A percentile compares a stretch with the other conserved stretches of the same genome.
Conservation (phyloP, 1,140 invertebrate genomes). For the Carposina sasakii region DNA sequence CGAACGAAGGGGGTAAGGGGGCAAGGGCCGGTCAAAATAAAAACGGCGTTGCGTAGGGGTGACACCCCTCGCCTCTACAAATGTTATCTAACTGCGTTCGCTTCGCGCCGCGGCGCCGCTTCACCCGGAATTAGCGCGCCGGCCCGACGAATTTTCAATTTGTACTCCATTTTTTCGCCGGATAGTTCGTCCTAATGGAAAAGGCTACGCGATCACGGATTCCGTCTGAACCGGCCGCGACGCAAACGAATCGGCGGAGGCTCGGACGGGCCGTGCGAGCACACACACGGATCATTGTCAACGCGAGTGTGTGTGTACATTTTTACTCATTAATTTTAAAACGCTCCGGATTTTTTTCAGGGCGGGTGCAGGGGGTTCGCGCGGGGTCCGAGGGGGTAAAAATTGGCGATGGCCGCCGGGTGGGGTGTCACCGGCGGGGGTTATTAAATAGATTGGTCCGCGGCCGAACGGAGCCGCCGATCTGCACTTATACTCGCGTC, state of each 20-base stretch:
- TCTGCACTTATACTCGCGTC: slow-evolving; percentile 72
- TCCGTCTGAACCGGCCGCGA: slow-evolving; percentile 24
- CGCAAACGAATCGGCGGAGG: slow-evolving; percentile 8
- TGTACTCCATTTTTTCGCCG: slow-evolving; percentile 62
- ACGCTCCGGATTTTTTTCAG: slow-evolving; percentile 73
- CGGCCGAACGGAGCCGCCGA: slow-evolving; percentile 69
- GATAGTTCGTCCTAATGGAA: slow-evolving; percentile 62
- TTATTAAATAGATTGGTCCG: slow-evolving; percentile 74
- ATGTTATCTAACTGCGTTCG: slow-evolving; percentile 72
- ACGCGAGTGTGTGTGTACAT: slow-evolving; percentile 63
- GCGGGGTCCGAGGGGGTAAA: slow-evolving; percentile 48
- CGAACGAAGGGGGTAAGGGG: slow-evolving; percentile 65
- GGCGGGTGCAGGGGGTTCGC: slow-evolving; percentile 61
- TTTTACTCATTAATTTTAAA: slow-evolving; percentile 76
- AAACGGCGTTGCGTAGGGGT: slow-evolving; percentile 70
- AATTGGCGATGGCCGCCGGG: slow-evolving; percentile 71
- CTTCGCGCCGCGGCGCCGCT: slow-evolving; percentile 52
- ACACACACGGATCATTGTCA: slow-evolving; percentile 48
- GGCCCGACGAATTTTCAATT: slow-evolving; percentile 65
- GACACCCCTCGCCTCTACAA: slow-evolving; percentile 65
- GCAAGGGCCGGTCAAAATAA: slow-evolving; percentile 71
- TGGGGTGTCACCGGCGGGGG: slow-evolving; percentile 69
- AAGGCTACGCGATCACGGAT: slow-evolving; percentile 46
- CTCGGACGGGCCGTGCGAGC: slow-evolving; percentile 27
- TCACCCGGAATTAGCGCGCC: slow-evolving; percentile 59